Evolutionary conservation across 2,888 invertebrate species (phyloP).

Genomic region (Parnassius orleans): DNA sequence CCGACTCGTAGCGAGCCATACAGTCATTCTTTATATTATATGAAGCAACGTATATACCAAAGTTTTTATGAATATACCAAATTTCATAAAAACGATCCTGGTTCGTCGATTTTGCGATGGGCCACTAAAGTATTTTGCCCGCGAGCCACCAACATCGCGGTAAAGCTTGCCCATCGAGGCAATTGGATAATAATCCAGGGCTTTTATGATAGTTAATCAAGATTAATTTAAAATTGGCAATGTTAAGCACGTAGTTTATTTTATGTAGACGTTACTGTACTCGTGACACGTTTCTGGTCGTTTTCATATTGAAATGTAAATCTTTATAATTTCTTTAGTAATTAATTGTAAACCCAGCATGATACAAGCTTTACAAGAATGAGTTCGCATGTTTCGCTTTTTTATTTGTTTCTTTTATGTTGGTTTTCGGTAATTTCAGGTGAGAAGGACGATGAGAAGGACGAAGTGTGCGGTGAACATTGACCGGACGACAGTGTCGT

Average conservation of each 20-base stretch:
- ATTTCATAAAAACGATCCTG: too few relatives aligned
- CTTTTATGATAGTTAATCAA: not conserved
- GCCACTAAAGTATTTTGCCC: too few relatives aligned
- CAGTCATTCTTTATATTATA: too few relatives aligned
- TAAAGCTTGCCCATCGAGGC: too few relatives aligned
- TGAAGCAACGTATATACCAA: too few relatives aligned
- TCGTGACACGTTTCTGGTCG: not conserved
- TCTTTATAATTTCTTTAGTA: not conserved
- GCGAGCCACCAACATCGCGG: too few relatives aligned
- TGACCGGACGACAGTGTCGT: conserved; percentile 62
- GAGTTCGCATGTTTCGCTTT: conserved; percentile 34
- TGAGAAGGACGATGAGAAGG: conserved; percentile 74
- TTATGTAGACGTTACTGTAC: not conserved
- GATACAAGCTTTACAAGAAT: conserved; percentile 20
- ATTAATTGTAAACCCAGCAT: conserved; percentile 6
- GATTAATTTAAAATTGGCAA: conserved; percentile 6
- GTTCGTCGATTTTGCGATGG: too few relatives aligned
- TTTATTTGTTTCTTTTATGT: conserved; percentile 53
- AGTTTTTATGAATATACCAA: too few relatives aligned
- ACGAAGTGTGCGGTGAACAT: conserved; percentile 69
- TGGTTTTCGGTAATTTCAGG: conserved; percentile 73
- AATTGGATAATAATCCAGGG: too few relatives aligned
- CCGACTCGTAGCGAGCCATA: too few relatives aligned
- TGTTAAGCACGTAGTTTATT: conserved; percentile 1
- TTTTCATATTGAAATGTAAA: conserved; percentile 2